Base-by-base conservation (phyloP, 2,888 invertebrate species). In the Dascillus cervinus region DNA sequence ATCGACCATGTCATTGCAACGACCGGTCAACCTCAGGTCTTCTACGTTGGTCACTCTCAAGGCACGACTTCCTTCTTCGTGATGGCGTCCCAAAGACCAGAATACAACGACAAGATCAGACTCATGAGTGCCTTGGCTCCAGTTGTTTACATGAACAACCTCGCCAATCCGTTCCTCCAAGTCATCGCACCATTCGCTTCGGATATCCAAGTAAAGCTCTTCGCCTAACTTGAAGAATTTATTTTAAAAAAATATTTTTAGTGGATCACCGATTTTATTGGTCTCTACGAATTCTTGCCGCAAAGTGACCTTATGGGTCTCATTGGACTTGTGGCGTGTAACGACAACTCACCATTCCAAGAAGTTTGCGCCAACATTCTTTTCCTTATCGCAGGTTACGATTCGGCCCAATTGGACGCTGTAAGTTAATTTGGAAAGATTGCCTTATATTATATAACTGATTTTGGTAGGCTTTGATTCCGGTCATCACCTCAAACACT, bases 41-140 rank as follows among this genome's bases (percentile, higher is more conserved):
- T 74, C 41, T 85, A 82, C 55, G 60, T 82, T 2, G 87, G 82
- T 0, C 83, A 85, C 55, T 84, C 82, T 4, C 74, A 75, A 28
- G 55, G 77, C 64, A 73, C 76, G 1, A 76, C 77, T 0, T 64
- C 63, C 10, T 77, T 77, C 55, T 78, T 71, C 63, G 75, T 77
- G 0, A 69, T 77, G 70, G 65, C 67, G 15, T 68, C 73, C 0
- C 66, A 66, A 9, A 64, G 64, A 24, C 72, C 75, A 0, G 71
- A 75, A 29, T 77, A 76, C 43, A 77, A 77, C 52, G 54, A 66
- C 1, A 77, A 76, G 57, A 63, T 80, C 4, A 47, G 60, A 20
- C 65, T 71, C 0, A 73, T 75, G 71, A 70, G 73, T 31, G 71
- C 74, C 1, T 49, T 79, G 23, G 79, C 77, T 0, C 80, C 80